Evolutionary conservation across 37 sponge, comb jelly and placozoan genomes (phyloP).

Genomic region (Halisarca cf. caerulea): DNA sequence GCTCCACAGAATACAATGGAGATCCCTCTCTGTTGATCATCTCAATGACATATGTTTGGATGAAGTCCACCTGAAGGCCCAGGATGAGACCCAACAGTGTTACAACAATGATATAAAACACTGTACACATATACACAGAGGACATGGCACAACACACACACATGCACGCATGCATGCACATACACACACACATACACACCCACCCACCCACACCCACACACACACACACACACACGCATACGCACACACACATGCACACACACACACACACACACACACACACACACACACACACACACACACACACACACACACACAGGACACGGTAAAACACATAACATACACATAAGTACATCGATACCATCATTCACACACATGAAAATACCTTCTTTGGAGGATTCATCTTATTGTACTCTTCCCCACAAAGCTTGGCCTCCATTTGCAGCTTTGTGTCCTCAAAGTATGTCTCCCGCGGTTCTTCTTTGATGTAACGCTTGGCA

Average conservation of each 20-base stretch:
- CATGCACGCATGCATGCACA: background rate
- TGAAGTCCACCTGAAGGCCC: constrained; percentile 69
- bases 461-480: constrained; percentile 45
- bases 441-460: constrained; percentile 86
- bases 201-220: background rate
- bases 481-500: constrained; percentile 84
- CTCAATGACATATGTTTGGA: constrained; percentile 88
- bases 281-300: background rate
- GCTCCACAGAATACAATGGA: constrained; percentile 81
- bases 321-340: no score
- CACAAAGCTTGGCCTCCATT: constrained; percentile 94
- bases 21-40: constrained; percentile 57
- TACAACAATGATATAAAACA: background rate
- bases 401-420: constrained; percentile 78
- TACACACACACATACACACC: background rate
- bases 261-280: constrained; percentile 22
- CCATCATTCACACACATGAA: background rate
- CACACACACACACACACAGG: constrained; percentile 5
- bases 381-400: constrained; percentile 84
- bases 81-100: background rate
- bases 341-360: background rate
- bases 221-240: constrained; percentile 10
- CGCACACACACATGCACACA: constrained; percentile 7
- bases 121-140: background rate
- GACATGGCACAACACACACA: background rate